These are phyloP conservation scores for Cenopis cana DNA, from an alignment of 2,888 invertebrate species.

Conservation along the genomic window DNA sequence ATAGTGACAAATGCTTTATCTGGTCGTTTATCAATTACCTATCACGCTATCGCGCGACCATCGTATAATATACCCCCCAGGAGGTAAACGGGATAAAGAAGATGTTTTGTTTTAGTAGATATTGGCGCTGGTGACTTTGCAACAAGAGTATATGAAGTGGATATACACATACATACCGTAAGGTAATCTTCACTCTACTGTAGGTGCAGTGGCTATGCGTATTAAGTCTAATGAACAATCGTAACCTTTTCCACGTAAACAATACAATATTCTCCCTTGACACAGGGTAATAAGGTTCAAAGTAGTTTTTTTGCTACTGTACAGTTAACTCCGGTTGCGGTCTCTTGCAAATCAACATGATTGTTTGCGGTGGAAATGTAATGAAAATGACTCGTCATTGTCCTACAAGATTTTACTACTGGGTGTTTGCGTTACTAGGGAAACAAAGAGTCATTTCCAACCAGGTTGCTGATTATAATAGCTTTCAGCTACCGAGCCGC, in stretches of 20 bases:
- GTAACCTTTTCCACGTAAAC: constrained; percentile 1
- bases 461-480: not conserved
- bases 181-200: not conserved
- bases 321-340: constrained; percentile 45
- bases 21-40: too few species aligned
- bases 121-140: too few species aligned
- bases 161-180: not conserved
- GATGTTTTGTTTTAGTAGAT: too few species aligned
- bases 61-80: too few species aligned
- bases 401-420: constrained; percentile 9
- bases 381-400: constrained; percentile 36
- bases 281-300: not conserved
- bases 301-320: not conserved
- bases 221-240: not conserved
- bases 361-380: constrained; percentile 38
- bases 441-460: constrained; percentile 21
- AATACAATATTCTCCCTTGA: not conserved
- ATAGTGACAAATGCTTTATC: too few species aligned
- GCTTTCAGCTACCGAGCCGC: not conserved
- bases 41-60: too few species aligned
- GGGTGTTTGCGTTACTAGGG: not conserved
- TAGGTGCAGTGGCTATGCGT: not conserved
- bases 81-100: too few species aligned
- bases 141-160: not conserved
- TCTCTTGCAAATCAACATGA: constrained; percentile 31